Base-by-base conservation (phyloP, 2,888 invertebrate genomes). In the Arge pagana region DNA sequence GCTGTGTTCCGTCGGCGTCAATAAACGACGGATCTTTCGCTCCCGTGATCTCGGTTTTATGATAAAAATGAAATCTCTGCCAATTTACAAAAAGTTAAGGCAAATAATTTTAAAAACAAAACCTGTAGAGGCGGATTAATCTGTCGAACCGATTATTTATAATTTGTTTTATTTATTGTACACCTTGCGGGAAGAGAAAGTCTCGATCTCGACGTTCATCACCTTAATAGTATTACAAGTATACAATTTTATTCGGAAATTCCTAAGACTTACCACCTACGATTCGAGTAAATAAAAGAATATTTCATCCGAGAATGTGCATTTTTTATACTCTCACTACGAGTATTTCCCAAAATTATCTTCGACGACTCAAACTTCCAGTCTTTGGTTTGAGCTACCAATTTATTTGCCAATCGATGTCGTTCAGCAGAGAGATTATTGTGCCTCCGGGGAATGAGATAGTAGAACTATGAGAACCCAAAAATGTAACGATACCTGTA, bases 401-500 rank as follows among this genome's bases (percentile, higher is more conserved):
- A n/a, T n/a, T n/a, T n/a, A n/a, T n/a, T n/a, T n/a, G n/a, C n/a
- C n/a, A n/a, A n/a, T n/a, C n/a, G n/a, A n/a, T n/a, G n/a, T n/a
- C n/a, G n/a, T n/a, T n/a, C 19, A 11, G 6, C 28, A 48, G 48
- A 13, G 28, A 49, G 41, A 49, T 65, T 61, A 75, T 51, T 70
- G 76, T 13, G 65, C 72, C 24, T 75, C 75, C 28, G 75, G 75
- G 18, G 75, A 74, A 45, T 76, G 72, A 3, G 70, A 74, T 15
- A 76, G 56, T 3, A 76, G 65, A 1, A 76, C 73, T 33, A 76
- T 55, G 3, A 76, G 53, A 33, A 76, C 74, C 75, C 76, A 76
- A 48, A 76, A 72, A 54, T 76, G 76, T 23, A 76, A 67, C 42
- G 76, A 57, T 43, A 67, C 72, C 76, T 76, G 59, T 10, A 15